Percentiles rank a stretch among this genome's conserved stretches.
These are phyloP conservation scores for Athene noctua DNA, from an alignment of 2,113 vertebrate genomes.

Conservation along the genomic window DNA sequence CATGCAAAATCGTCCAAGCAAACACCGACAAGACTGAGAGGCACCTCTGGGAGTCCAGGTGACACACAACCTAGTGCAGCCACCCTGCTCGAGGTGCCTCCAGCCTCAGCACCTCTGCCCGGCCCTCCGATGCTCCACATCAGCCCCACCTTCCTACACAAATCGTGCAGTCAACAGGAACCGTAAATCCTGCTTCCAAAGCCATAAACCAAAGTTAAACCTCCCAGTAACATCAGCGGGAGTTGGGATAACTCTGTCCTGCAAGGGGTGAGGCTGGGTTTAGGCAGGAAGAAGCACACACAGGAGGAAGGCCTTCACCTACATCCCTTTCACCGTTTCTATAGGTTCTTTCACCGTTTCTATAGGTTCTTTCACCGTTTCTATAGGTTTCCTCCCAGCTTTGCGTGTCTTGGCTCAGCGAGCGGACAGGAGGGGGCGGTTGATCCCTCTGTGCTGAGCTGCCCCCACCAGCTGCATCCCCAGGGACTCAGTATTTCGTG, in stretches of 20 bases:
- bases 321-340: not conserved
- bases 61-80: not conserved
- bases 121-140: not conserved
- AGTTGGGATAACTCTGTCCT: not conserved
- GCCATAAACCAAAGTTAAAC: not conserved
- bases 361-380: not conserved
- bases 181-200: not conserved
- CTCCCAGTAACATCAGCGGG: not conserved
- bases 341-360: not conserved
- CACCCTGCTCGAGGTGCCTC: not conserved
- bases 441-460: not conserved
- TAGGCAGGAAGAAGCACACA: not conserved
- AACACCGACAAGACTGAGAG: not conserved
- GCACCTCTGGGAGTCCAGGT: not conserved
- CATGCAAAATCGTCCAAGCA: accelerated
- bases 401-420: not conserved
- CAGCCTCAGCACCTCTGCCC: not conserved
- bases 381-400: not conserved
- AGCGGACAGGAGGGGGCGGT: not conserved
- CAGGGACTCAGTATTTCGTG: not conserved
- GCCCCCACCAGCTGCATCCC: not conserved
- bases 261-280: not conserved
- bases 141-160: not conserved
- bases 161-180: not conserved
- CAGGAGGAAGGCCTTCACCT: not conserved